Base-by-base conservation (phyloP, 2,888 invertebrate species). In the Crematogaster levior region DNA sequence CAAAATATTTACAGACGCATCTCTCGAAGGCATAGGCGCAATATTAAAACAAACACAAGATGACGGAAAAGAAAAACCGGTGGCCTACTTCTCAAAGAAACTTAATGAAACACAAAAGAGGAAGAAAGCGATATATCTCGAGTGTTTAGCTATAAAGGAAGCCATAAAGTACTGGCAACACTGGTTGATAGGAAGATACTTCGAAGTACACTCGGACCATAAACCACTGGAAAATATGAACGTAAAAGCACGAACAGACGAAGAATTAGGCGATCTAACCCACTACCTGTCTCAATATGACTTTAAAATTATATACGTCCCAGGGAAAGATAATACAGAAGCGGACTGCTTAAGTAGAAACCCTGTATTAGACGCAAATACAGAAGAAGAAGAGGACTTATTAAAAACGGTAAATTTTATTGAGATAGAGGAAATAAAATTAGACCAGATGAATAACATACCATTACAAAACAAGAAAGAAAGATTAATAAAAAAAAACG, bases 211-310 rank as follows among this genome's bases (percentile, higher is more conserved):
- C 24, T 81, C 84, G 0, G 83, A 86, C 27, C 83, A 87, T 24
- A 85, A 87, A 66, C 89, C 82, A n/a, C 51, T 86, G 37, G 83
- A 88, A 85, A 86, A 87, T 15, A 63, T 88, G 80, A 89, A 86
- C 21, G 75, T 88, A 58, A 88, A 74, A 77, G 72, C 85, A 0
- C 48, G 89, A 53, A 88, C 88, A 7, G 89, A 91, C 27, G 87
- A 90, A 83, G 90, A 91, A 84, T 37, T 91, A 43, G 89, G 88
- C 9, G 86, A 89, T 27, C 12, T 90, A 15, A 87, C 79, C 34
- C 61, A 90, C 40, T 91, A 89, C 46, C 43, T 91, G 43, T 90
- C 90, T 9, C 91, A 91, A 86, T 91, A 85, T 48, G 56, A 91
- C 53, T 88, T 89, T 27, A 34, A 85, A 65, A 83, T 92, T 3